Evolutionary conservation across 1,140 invertebrate species (phyloP).

Genomic region (Andrena cerasifolii): DNA sequence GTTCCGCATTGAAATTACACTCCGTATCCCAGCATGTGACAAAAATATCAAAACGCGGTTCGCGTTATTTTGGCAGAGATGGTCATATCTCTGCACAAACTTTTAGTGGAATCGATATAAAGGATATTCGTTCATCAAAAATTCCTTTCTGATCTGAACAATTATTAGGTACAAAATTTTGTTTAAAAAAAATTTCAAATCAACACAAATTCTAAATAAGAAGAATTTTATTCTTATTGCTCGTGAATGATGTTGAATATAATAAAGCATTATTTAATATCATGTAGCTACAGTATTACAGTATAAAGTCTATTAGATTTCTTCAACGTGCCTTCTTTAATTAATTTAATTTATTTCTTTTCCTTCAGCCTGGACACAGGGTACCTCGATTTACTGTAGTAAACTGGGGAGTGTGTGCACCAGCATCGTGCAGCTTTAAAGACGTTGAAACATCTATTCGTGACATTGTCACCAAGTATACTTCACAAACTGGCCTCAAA

Average conservation of each 20-base stretch:
- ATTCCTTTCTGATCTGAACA: no score
- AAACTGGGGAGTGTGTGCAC: conserved; percentile 86
- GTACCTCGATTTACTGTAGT: conserved; percentile 85
- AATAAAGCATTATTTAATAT: conserved; percentile 1
- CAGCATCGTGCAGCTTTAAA: conserved; percentile 82
- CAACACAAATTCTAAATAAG: no score
- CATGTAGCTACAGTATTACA: background rate
- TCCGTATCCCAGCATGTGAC: conserved; percentile 9
- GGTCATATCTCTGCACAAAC: no score
- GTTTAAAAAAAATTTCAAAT: no score
- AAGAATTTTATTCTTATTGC: background rate
- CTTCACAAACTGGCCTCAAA: conserved; percentile 80
- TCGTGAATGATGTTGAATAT: no score
- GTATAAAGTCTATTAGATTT: no score
- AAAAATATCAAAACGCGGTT: conserved; percentile 5
- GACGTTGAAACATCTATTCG: conserved; percentile 84
- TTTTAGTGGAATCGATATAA: no score
- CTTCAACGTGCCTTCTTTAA: no score
- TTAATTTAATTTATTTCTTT: no score
- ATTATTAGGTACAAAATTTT: no score
- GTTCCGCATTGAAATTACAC: conserved; percentile 27
- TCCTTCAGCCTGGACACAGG: conserved; percentile 85
- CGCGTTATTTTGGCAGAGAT: background rate
- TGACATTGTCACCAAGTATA: conserved; percentile 79
- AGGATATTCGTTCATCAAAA: no score